Percentiles rank a stretch among this genome's conserved stretches.
Conservation (phyloP, 2,113 vertebrate species). For the Sarotherodon lohbergeri region DNA sequence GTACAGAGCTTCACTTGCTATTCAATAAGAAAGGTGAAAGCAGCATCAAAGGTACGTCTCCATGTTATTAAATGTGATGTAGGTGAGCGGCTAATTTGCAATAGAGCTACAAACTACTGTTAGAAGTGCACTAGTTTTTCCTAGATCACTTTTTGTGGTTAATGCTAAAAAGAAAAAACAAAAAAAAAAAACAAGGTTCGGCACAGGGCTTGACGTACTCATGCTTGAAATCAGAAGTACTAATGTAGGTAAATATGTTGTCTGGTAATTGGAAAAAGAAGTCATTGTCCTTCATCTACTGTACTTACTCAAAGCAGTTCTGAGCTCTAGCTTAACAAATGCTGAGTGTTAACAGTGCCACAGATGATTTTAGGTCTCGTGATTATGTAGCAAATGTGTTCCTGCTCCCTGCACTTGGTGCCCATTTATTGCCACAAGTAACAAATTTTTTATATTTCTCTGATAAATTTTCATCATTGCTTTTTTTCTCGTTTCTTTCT, state of each 20-base stretch:
- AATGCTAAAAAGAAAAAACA: background rate
- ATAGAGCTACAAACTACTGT: background rate
- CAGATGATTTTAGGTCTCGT: background rate
- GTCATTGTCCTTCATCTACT: background rate
- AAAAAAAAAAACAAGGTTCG: background rate
- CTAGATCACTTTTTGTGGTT: background rate
- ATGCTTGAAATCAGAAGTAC: background rate
- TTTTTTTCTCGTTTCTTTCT: background rate
- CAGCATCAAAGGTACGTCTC: background rate
- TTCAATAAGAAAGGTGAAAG: background rate
- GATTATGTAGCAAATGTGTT: background rate
- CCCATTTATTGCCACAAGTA: background rate
- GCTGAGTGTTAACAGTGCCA: background rate
- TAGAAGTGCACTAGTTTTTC: background rate
- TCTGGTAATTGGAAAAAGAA: background rate
- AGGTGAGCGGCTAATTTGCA: background rate
- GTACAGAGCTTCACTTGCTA: background rate
- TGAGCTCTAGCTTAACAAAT: background rate
- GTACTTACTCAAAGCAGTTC: background rate
- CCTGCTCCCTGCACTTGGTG: background rate
- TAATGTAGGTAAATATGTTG: background rate
- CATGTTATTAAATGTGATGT: background rate
- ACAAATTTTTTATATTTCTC: conserved; percentile 22
- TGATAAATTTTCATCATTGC: conserved; percentile 42
- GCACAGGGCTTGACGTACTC: background rate